A percentile compares a stretch with the other conserved stretches of the same genome.
phyloP scores from a whole-genome alignment of 2,888 invertebrate species.

The Agrochola lota region DNA sequence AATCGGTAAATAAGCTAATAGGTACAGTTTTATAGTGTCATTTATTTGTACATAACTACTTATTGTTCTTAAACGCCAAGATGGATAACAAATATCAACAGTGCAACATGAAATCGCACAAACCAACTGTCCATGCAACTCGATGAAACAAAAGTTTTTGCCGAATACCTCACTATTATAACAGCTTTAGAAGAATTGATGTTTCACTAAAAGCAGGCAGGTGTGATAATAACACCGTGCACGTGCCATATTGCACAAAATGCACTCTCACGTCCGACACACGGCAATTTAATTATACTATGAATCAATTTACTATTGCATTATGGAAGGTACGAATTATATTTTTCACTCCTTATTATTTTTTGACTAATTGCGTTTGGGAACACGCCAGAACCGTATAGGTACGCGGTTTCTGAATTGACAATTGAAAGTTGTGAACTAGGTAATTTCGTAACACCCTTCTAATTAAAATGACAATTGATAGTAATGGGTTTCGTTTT shows the following conservation, averaged over 20 bases:
- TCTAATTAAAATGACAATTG: too few species aligned
- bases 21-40: too few species aligned
- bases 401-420: not conserved
- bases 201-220: conserved; percentile 50
- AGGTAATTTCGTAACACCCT: too few species aligned
- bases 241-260: conserved; percentile 65
- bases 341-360: conserved; percentile 5
- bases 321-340: conserved; percentile 15
- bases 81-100: not conserved
- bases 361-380: conserved; percentile 12
- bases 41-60: too few species aligned
- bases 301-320: conserved; percentile 44
- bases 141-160: not conserved
- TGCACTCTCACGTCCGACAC: conserved; percentile 70
- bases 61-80: not conserved
- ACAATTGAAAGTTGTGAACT: not conserved
- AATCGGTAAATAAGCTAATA: too few species aligned
- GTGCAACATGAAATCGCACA: not conserved
- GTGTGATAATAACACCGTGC: conserved; percentile 49
- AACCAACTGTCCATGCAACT: not conserved
- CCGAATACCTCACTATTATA: conserved; percentile 12
- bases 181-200: conserved; percentile 32
- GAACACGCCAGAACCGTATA: not conserved
- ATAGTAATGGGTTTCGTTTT: too few species aligned
- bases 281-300: conserved; percentile 58